Conservation (phyloP, 2,113 vertebrate genomes). For the Scalopus aquaticus region DNA sequence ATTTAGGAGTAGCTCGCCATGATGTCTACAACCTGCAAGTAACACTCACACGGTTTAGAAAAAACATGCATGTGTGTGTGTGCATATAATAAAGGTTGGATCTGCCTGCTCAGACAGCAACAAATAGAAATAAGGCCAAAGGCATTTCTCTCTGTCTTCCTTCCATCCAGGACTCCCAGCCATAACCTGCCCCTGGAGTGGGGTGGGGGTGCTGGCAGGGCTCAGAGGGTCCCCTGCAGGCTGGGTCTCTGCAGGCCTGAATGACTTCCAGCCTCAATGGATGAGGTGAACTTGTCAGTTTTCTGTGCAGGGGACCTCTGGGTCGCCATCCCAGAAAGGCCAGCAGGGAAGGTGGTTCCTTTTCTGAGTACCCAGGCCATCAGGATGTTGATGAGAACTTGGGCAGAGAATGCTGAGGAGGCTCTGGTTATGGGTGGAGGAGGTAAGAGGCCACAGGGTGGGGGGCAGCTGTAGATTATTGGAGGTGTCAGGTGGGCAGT, state of each 20-base stretch:
- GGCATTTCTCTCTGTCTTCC: not conserved
- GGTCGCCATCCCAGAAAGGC: not conserved
- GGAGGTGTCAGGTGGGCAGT: no score
- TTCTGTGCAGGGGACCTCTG: not conserved
- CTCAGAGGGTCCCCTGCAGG: not conserved
- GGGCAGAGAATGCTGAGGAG: not conserved
- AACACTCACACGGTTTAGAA: not conserved
- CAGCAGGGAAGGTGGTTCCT: not conserved
- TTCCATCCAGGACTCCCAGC: no score
- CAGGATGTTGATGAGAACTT: not conserved
- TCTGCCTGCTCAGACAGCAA: not conserved
- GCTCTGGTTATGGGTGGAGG: no score
- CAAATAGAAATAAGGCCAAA: not conserved
- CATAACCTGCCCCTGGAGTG: not conserved
- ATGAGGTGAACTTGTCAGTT: not conserved
- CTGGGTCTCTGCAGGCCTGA: not conserved
- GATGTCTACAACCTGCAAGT: not conserved
- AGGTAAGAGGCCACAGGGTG: not conserved
- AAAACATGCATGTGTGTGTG: not conserved
- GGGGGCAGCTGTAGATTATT: not conserved
- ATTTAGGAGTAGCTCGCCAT: not conserved
- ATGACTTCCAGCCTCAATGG: not conserved
- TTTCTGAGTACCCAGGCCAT: not conserved
- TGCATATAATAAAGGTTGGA: not conserved
- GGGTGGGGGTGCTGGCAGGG: no score